phyloP scores from a whole-genome alignment of 2,888 invertebrate genomes.

The Orchestes rusci region DNA sequence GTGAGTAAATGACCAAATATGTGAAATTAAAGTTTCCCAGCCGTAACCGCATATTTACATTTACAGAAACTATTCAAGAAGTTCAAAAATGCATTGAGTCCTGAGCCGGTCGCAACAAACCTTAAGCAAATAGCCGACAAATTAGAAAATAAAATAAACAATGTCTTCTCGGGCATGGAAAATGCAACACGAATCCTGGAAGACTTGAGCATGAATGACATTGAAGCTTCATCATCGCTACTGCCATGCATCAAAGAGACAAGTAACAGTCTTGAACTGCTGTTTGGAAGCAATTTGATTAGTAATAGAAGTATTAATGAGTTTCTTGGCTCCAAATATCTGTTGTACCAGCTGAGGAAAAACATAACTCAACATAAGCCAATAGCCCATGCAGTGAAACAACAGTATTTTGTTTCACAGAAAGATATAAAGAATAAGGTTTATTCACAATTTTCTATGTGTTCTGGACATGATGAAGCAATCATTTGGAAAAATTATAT shows the following conservation, averaged over 20 bases:
- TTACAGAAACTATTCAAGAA: conserved; percentile 40
- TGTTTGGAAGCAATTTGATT: conserved; percentile 12
- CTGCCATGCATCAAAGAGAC: conserved; percentile 25
- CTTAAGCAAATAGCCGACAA: conserved; percentile 36
- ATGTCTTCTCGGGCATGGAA: conserved; percentile 37
- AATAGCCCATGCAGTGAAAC: conserved; percentile 36
- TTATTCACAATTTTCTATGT: conserved; percentile 35
- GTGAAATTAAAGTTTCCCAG: not conserved
- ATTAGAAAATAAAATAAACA: conserved; percentile 37
- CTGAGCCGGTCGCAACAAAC: conserved; percentile 34
- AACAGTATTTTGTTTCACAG: conserved; percentile 40
- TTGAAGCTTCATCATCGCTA: conserved; percentile 22
- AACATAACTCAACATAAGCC: conserved; percentile 27
- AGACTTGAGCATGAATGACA: conserved; percentile 26
- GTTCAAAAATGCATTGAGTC: conserved; percentile 34
- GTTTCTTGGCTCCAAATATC: conserved; percentile 17
- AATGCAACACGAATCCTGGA: conserved; percentile 36
- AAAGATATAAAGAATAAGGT: conserved; percentile 31
- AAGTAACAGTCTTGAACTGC: conserved; percentile 12
- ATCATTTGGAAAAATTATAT: conserved; percentile 39
- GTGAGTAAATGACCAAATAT: not conserved
- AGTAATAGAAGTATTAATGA: conserved; percentile 17
- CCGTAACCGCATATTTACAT: too few relatives aligned
- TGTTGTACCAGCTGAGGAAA: too few relatives aligned
- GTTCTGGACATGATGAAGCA: conserved; percentile 35